Base-by-base conservation (phyloP, 1,140 invertebrate species). In the Drosophila tsacasi region DNA sequence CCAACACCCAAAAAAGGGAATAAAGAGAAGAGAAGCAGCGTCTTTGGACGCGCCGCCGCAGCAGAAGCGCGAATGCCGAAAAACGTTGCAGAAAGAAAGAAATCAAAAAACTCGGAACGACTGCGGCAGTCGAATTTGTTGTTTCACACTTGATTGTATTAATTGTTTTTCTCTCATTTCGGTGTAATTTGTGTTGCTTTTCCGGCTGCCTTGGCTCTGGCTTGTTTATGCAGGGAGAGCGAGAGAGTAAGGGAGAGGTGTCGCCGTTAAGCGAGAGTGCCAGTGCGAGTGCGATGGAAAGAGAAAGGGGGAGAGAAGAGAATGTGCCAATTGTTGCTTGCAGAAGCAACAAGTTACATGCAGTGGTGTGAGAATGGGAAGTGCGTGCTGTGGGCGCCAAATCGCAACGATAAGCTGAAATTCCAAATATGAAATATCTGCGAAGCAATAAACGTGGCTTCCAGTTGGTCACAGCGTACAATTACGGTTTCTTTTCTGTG, bases 1-100 rank as follows among this genome's bases (percentile, higher is more conserved):
- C 83, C 78, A 81, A 90, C 85, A 90, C 85, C 85, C 85, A 90
- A 90, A 90, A 90, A 91, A 90, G 85, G 85, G 85, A 90, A 90
- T 90, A 90, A 90, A 90, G 90, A 90, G 80, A 78, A 72, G 75
- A 54, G 23, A 66, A 83, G 71, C 83, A 82, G 79, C 79, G 76
- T 87, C 79, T 81, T 80, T 74, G 65, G 81, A 64, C 77, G 68
- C 54, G 76, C 76, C 55, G 72, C 74, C 71, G 66, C 80, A 68
- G 66, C 68, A 74, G 52, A 59, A 76, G 62, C 66, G 47, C 62
- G 63, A 79, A 82, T 79, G 85, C 85, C 81, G 83, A 87, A 86
- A 86, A 87, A 80, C 79, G 76, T 86, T 79, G 76, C 76, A 87
- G 71, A 80, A 77, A 55, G 65, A 81, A 84, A 66, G 62, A 83